A percentile compares a stretch with the other conserved stretches of the same genome.
phyloP scores from a whole-genome alignment of 2,113 vertebrate genomes.

The Scopus umbretta region DNA sequence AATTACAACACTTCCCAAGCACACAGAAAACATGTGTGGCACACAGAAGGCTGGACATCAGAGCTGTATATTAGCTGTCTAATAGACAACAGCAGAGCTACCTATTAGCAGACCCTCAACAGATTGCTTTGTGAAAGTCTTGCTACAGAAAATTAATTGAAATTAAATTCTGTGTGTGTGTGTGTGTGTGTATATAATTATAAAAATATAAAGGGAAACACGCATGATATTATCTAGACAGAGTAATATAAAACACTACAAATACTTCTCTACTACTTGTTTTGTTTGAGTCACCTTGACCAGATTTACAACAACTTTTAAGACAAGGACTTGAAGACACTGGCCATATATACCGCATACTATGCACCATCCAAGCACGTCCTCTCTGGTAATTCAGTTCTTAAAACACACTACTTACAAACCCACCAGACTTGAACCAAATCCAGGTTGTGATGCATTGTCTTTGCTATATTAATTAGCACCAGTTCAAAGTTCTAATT shows the following conservation, averaged over 20 bases:
- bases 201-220: background rate
- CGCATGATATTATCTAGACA: rapidly evolving
- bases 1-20: background rate
- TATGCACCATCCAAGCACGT: background rate
- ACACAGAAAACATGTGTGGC: background rate
- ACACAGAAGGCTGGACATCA: background rate
- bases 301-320: background rate
- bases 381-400: background rate
- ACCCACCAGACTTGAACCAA: background rate
- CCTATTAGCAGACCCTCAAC: background rate
- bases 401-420: background rate
- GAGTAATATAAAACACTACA: background rate
- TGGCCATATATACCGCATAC: background rate
- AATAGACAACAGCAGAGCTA: background rate
- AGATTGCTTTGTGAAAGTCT: background rate
- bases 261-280: background rate
- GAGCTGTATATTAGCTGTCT: background rate
- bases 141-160: background rate
- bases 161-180: background rate
- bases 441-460: background rate
- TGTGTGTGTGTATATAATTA: background rate
- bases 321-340: background rate
- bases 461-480: background rate
- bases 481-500: background rate
- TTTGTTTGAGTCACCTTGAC: background rate